A percentile compares a stretch with the other conserved stretches of the same genome.
Evolutionary conservation across 2,888 invertebrate genomes (phyloP).

Genomic region (Cheilosia soror): DNA sequence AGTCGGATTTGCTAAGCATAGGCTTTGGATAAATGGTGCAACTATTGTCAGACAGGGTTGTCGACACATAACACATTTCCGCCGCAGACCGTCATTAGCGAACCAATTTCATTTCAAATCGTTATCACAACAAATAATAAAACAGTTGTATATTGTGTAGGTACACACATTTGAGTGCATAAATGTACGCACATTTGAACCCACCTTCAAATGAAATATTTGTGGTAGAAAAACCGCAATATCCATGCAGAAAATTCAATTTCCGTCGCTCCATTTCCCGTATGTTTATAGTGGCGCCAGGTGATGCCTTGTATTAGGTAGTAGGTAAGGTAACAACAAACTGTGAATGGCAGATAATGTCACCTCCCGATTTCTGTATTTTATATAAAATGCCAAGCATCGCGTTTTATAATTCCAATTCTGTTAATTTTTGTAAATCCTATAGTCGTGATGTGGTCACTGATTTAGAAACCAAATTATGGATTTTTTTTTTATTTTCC

Average conservation of each 20-base stretch:
- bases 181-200: neutral
- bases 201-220: neutral
- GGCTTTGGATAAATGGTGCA: neutral
- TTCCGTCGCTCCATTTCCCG: constrained; percentile 18
- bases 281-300: neutral
- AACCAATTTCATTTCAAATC: constrained; percentile 28
- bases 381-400: no score
- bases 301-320: neutral
- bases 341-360: no score
- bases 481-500: no score
- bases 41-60: constrained; percentile 10
- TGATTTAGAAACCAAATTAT: no score
- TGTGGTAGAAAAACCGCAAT: constrained; percentile 33
- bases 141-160: neutral
- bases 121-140: constrained; percentile 10
- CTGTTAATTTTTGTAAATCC: no score
- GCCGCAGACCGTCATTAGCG: constrained; percentile 31
- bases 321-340: no score
- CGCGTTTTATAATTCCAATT: no score
- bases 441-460: no score
- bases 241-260: constrained; percentile 30
- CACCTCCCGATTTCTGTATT: no score
- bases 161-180: neutral
- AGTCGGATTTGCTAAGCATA: no score
- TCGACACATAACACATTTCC: neutral